Conservation (phyloP, 2,888 invertebrate species). For the Camptogramma bilineatum region DNA sequence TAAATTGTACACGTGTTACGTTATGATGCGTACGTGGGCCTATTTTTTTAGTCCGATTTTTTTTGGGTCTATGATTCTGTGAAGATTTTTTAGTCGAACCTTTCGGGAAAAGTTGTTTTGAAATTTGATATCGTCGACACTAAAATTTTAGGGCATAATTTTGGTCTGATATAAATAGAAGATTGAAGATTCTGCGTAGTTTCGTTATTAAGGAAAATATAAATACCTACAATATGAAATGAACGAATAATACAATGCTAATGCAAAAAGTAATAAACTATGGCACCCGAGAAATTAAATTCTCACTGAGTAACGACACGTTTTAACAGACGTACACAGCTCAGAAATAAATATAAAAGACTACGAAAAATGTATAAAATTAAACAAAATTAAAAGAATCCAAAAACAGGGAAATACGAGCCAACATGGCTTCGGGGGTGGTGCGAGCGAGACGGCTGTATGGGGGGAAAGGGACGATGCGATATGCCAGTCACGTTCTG, state of each 20-base stretch:
- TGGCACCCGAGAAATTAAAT: conserved; percentile 38
- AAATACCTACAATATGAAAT: conserved; percentile 23
- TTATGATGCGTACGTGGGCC: conserved; percentile 71
- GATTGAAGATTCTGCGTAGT: not conserved
- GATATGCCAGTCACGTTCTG: conserved; percentile 84
- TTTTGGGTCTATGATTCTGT: conserved; percentile 43
- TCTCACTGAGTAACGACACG: conserved; percentile 33
- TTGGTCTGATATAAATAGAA: not conserved
- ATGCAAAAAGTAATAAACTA: conserved; percentile 38
- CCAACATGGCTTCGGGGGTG: conserved; percentile 81
- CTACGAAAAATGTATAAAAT: conserved; percentile 61
- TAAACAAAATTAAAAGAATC: conserved; percentile 81
- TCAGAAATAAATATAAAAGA: conserved; percentile 43
- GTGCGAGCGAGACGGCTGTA: conserved; percentile 74
- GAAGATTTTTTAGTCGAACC: conserved; percentile 37
- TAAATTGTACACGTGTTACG: conserved; percentile 73
- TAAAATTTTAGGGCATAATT: conserved; percentile 12
- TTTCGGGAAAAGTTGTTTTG: conserved; percentile 27
- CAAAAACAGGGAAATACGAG: conserved; percentile 81
- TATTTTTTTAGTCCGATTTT: conserved; percentile 44
- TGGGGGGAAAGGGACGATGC: conserved; percentile 81
- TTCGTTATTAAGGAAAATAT: not conserved
- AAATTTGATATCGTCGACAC: conserved; percentile 14
- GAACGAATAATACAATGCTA: conserved; percentile 35
- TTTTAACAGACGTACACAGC: conserved; percentile 40